Evolutionary conservation across 2,888 invertebrate genomes (phyloP).

Genomic region (Chrysolina oricalcia): DNA sequence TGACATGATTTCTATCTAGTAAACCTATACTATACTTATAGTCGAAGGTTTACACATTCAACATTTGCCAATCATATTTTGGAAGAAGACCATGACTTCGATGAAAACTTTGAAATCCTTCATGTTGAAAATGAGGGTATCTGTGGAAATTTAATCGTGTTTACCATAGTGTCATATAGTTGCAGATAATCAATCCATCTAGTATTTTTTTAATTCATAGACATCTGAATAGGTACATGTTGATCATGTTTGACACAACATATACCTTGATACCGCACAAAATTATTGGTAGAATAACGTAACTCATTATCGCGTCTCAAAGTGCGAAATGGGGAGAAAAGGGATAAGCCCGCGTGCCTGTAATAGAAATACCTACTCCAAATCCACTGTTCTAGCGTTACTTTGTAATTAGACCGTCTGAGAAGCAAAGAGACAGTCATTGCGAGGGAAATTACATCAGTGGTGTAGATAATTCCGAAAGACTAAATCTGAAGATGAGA

Average conservation of each 20-base stretch:
- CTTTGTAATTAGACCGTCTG: constrained; percentile 50
- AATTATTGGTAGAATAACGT: constrained; percentile 32
- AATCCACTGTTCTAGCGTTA: constrained; percentile 48
- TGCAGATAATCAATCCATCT: not conserved
- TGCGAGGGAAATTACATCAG: constrained; percentile 22
- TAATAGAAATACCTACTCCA: constrained; percentile 51
- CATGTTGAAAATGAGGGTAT: too few species aligned
- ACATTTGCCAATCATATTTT: too few species aligned
- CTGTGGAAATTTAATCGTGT: too few species aligned
- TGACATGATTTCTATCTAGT: too few species aligned
- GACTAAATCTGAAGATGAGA: not conserved
- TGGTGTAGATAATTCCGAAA: not conserved
- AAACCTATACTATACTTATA: too few species aligned
- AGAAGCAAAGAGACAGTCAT: constrained; percentile 41
- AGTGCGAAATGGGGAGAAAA: constrained; percentile 44
- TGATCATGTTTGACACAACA: constrained; percentile 23
- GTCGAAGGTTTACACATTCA: too few species aligned
- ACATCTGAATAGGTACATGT: not conserved
- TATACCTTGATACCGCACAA: constrained; percentile 5
- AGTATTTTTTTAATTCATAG: not conserved
- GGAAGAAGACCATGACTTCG: too few species aligned
- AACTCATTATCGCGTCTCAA: constrained; percentile 41
- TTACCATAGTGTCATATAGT: too few species aligned
- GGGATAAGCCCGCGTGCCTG: constrained; percentile 37
- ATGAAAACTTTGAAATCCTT: too few species aligned